Evolutionary conservation across 92 coral and sea anemone genomes (phyloP).

Genomic region (Epizoanthus illoricatus): DNA sequence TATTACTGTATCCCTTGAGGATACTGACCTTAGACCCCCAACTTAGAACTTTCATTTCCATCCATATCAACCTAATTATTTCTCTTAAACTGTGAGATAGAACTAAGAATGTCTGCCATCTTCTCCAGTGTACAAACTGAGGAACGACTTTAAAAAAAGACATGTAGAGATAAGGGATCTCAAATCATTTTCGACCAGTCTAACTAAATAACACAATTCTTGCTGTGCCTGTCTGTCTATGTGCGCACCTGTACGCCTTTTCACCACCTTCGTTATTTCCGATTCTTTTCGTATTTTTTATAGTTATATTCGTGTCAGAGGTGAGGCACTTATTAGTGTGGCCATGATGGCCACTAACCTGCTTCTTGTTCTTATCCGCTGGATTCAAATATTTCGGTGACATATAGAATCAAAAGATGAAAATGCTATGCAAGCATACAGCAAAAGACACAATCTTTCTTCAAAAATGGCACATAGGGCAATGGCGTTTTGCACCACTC

Average conservation of each 20-base stretch:
- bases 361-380: background rate
- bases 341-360: background rate
- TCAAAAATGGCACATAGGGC: too few species aligned
- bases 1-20: slow-evolving; percentile 20
- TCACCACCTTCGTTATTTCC: background rate
- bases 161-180: background rate
- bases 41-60: slow-evolving; percentile 19
- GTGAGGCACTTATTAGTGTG: background rate
- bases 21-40: slow-evolving; percentile 45
- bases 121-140: background rate
- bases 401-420: background rate
- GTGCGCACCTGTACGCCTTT: slow-evolving; percentile 6
- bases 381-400: background rate
- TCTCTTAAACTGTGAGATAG: background rate
- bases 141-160: background rate
- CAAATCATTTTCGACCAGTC: background rate
- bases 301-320: background rate
- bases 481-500: background rate
- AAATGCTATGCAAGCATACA: background rate
- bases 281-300: background rate
- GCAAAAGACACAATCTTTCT: too few species aligned
- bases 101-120: slow-evolving; percentile 1
- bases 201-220: background rate
- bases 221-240: background rate
- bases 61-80: slow-evolving; percentile 24